phyloP scores from a whole-genome alignment of 2,113 vertebrate genomes.

The Speoplatyrhinus poulsoni region DNA sequence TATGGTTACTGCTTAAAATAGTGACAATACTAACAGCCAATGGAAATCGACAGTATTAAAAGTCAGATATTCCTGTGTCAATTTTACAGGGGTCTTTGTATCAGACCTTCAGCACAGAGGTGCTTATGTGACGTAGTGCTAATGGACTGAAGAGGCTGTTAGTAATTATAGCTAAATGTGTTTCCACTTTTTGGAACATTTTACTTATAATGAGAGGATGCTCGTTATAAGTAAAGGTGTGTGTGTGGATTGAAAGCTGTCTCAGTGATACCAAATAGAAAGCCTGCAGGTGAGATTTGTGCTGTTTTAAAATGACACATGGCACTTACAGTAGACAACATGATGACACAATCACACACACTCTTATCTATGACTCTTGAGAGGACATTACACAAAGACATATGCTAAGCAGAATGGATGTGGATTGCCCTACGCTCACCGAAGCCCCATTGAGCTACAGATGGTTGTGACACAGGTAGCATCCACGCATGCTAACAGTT shows the following conservation, averaged over 20 bases:
- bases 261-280: slow-evolving; percentile 24
- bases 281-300: slow-evolving; percentile 31
- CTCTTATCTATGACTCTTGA: background rate
- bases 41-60: too few relatives aligned
- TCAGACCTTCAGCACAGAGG: too few relatives aligned
- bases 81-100: too few relatives aligned
- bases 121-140: too few relatives aligned
- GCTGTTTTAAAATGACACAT: slow-evolving; percentile 24
- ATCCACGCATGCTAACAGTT: background rate
- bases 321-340: background rate
- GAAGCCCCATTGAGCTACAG: slow-evolving; percentile 50
- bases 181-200: background rate
- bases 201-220: too few relatives aligned
- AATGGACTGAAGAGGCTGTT: too few relatives aligned
- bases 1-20: too few relatives aligned
- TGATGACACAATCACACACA: slow-evolving; percentile 16
- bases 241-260: slow-evolving; percentile 10
- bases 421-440: slow-evolving; percentile 29
- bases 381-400: slow-evolving; percentile 17
- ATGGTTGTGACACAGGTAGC: slow-evolving; percentile 50
- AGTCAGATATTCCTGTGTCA: too few relatives aligned
- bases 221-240: too few relatives aligned
- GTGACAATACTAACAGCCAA: too few relatives aligned
- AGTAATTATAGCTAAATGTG: too few relatives aligned
- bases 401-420: slow-evolving; percentile 41